Base-by-base conservation (phyloP, 2,797 vertebrate species). In the Sitta carolinensis region DNA sequence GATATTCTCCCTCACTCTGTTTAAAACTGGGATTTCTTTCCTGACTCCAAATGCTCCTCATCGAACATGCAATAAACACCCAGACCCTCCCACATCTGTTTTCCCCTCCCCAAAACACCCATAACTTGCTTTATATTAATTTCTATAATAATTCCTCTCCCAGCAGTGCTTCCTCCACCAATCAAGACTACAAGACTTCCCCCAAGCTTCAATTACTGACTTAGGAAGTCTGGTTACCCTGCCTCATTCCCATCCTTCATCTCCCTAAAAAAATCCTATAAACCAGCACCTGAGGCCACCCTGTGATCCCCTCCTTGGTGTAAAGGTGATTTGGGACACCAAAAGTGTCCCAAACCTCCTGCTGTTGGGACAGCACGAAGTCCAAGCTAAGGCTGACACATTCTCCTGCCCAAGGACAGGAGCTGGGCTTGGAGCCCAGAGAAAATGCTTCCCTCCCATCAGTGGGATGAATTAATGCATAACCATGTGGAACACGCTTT, bases 401-500 rank as follows among this genome's bases (percentile, higher is more conserved):
- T 57, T 16, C 45, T 51, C n/a, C 61, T 63, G 7, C 45, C 29
- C 1, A 3, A 9, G 57, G 85, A 9, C 14, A 11, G 23, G 45
- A 74, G 48, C 55, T 54, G 68, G 34, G 30, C 82, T 91, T 47
- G 47, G 83, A 86, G 73, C 32, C 16, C 11, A 8, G 50, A 19
- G 14, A 23, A 52, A 61, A 12, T 4, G 8, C n/a, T 48, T 29
- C 26, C 38, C 17, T 18, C 14, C 36, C 45, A 32, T 52, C 61
- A 47, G 8, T 1, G 25, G 8, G 79, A 75, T 57, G 38, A 64
- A 45, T 51, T 59, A 3, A 7, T 25, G 6, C 8, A 3, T 2
- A 12, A 25, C 15, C 30, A 1, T 7, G 36, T 11, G 43, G 7
- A 22, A 50, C 6, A 1, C 0, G 2, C 38, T 42, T 38, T 5